Evolutionary conservation across 2,113 vertebrate genomes (phyloP).

Genomic region (Psittacara wagleri): DNA sequence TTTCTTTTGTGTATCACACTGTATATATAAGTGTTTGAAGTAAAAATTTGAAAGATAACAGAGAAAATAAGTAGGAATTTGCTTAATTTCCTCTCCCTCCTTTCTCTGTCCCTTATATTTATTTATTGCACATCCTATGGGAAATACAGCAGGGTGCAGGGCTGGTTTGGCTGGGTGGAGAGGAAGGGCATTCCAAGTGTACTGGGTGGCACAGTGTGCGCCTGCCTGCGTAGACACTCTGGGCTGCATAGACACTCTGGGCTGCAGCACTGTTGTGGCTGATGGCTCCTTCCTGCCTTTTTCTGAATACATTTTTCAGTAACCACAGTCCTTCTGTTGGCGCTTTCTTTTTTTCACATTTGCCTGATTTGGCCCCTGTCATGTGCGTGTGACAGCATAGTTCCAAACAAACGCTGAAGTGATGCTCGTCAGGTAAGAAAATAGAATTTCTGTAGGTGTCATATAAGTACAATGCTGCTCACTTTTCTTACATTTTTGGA

Average conservation of each 20-base stretch:
- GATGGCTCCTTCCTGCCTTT: background rate
- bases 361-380: background rate
- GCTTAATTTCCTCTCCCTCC: background rate
- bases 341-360: background rate
- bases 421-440: background rate
- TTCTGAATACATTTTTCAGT: background rate
- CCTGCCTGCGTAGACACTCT: background rate
- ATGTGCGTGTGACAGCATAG: background rate
- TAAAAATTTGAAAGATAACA: background rate
- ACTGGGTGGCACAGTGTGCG: background rate
- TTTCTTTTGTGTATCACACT: background rate
- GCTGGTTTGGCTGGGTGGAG: background rate
- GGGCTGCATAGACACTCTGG: background rate
- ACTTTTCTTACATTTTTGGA: background rate
- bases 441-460: background rate
- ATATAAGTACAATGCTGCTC: background rate
- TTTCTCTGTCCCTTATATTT: background rate
- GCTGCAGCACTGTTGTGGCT: background rate
- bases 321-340: slow-evolving; percentile 7
- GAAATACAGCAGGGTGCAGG: background rate
- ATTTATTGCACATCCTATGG: background rate
- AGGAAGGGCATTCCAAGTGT: background rate
- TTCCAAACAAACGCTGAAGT: background rate
- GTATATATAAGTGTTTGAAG: background rate
- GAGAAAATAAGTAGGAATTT: background rate